Conservation (phyloP, 30 jellyfish, hydroid and myxozoan genomes). For the Morbakka virulenta region DNA sequence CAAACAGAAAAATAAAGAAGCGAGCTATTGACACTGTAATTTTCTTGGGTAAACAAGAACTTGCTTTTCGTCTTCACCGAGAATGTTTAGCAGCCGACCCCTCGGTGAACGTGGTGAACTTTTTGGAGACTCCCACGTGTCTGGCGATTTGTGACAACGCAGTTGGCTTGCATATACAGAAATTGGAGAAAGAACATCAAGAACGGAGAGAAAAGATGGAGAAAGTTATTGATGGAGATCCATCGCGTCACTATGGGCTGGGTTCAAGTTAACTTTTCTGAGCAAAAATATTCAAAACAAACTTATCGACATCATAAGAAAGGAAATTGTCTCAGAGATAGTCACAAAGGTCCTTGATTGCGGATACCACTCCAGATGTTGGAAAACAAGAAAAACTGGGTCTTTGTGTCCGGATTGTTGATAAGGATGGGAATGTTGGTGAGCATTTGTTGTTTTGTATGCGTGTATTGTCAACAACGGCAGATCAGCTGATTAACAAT, state of each 20-base stretch:
- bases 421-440: conserved; percentile 26
- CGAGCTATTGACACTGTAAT: conserved; percentile 19
- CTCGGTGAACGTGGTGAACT: conserved; percentile 3
- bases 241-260: background rate
- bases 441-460: too few species aligned
- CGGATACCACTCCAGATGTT: conserved; percentile 42
- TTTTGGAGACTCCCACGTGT: background rate
- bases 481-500: background rate
- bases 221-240: too few species aligned
- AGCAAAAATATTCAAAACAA: conserved; percentile 8
- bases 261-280: conserved; percentile 4
- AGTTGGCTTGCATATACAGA: background rate
- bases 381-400: conserved; percentile 30
- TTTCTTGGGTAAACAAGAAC: conserved; percentile 28
- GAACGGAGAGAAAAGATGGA: background rate
- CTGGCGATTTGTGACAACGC: background rate
- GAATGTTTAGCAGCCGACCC: conserved; percentile 27
- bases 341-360: conserved; percentile 45
- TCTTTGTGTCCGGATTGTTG: conserved; percentile 25
- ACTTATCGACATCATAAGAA: conserved; percentile 5
- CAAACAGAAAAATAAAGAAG: conserved; percentile 26
- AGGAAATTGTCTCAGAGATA: too few species aligned
- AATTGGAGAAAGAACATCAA: background rate
- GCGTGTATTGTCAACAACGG: too few species aligned
- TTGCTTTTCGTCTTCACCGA: conserved; percentile 20